Evolutionary conservation across 2,113 vertebrate species (phyloP).

Genomic region (Dolichallabes microphthalmus): DNA sequence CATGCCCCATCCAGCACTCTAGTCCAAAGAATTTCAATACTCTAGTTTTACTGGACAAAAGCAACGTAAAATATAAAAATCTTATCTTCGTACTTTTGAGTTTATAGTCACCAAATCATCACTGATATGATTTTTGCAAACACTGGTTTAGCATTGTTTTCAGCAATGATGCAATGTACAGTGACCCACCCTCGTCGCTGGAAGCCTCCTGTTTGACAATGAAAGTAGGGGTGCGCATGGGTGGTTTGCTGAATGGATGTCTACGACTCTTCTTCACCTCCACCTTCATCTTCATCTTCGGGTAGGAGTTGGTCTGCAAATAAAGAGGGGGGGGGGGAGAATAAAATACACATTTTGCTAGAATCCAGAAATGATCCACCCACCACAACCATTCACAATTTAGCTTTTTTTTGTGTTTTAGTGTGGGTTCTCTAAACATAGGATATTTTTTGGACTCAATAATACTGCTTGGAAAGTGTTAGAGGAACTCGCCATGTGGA

Average conservation of each 20-base stretch:
- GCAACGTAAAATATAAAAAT: too few species aligned
- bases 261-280: conserved; percentile 94
- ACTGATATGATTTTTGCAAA: too few species aligned
- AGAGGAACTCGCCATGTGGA: neutral
- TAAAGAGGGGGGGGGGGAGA: neutral
- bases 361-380: neutral
- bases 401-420: neutral
- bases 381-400: neutral
- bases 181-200: conserved; percentile 81
- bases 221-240: conserved; percentile 83
- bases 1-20: neutral
- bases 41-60: neutral
- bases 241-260: conserved; percentile 89
- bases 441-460: neutral
- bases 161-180: neutral
- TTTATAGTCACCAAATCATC: too few species aligned
- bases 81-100: neutral
- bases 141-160: neutral
- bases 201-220: conserved; percentile 90
- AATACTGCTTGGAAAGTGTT: neutral
- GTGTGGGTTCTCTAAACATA: neutral
- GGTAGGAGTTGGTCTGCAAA: conserved; percentile 73
- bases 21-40: neutral
- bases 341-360: too few species aligned
- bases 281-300: conserved; percentile 85